A percentile compares a stretch with the other conserved stretches of the same genome.
Evolutionary conservation across 1,140 invertebrate species (phyloP).

Genomic region (Ostrea edulis): DNA sequence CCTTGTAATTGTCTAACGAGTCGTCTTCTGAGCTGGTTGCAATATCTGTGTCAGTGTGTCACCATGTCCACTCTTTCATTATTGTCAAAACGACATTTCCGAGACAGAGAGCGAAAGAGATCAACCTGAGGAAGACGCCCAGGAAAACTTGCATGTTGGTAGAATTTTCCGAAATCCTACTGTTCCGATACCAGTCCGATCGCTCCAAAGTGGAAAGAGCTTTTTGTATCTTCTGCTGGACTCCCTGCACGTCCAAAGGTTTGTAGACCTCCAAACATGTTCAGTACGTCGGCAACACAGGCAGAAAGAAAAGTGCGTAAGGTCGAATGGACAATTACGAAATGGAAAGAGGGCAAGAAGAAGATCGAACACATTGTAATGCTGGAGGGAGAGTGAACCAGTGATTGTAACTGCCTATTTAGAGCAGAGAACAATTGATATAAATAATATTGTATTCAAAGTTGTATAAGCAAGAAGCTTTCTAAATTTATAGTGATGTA

Average conservation of each 20-base stretch:
- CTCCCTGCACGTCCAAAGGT: no score
- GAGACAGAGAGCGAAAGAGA: not conserved
- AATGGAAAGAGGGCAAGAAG: not conserved
- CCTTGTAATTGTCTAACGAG: no score
- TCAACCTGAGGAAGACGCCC: not conserved
- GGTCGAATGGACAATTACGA: not conserved
- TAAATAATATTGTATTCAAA: no score
- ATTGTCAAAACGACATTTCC: no score
- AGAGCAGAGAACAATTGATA: not conserved
- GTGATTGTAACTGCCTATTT: not conserved
- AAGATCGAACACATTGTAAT: not conserved
- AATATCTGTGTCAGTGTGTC: no score
- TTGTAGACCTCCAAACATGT: no score
- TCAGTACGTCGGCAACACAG: no score
- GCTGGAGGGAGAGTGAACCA: not conserved
- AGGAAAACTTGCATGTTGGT: not conserved
- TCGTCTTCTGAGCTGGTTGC: no score
- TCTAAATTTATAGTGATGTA: no score
- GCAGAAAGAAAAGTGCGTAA: not conserved
- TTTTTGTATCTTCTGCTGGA: not conserved
- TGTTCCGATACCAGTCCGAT: not conserved
- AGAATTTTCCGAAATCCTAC: not conserved
- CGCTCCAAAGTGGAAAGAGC: no score
- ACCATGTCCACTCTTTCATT: no score
- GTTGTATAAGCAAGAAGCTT: no score